phyloP scores from a whole-genome alignment of 2,888 invertebrate species.

The Cheiracanthium punctorium region DNA sequence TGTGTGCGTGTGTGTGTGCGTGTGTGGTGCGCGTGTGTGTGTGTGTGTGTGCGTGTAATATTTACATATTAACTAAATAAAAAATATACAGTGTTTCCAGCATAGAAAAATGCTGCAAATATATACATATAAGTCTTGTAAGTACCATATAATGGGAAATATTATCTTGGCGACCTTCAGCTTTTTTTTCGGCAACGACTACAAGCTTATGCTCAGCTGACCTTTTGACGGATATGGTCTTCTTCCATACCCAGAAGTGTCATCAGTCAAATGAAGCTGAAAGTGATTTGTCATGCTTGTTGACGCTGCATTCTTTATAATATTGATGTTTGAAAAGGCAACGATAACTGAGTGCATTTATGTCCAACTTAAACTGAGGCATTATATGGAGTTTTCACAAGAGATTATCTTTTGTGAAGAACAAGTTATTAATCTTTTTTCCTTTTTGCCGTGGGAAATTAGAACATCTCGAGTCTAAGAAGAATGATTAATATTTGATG shows the following conservation, averaged over 20 bases:
- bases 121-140: too few relatives aligned
- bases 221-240: not conserved
- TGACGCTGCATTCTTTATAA: not conserved
- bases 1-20: too few relatives aligned
- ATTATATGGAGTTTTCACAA: not conserved
- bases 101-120: too few relatives aligned
- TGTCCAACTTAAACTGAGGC: not conserved
- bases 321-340: not conserved
- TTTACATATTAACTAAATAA: too few relatives aligned
- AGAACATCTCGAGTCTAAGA: too few relatives aligned
- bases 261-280: not conserved
- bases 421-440: not conserved
- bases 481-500: too few relatives aligned
- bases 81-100: too few relatives aligned
- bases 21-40: too few relatives aligned
- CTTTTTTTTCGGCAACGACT: not conserved
- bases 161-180: too few relatives aligned
- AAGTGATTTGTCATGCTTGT: not conserved
- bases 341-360: not conserved
- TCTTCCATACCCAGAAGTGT: not conserved
- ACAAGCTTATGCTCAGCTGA: not conserved
- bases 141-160: too few relatives aligned
- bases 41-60: too few relatives aligned
- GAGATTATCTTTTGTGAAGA: not conserved
- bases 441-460: too few relatives aligned